Evolutionary conservation across 30 jellyfish, hydroid and myxozoan species (phyloP), one percentile per base, ranked within the genome.

Genomic region (Pseudorhiza aurosa): DNA sequence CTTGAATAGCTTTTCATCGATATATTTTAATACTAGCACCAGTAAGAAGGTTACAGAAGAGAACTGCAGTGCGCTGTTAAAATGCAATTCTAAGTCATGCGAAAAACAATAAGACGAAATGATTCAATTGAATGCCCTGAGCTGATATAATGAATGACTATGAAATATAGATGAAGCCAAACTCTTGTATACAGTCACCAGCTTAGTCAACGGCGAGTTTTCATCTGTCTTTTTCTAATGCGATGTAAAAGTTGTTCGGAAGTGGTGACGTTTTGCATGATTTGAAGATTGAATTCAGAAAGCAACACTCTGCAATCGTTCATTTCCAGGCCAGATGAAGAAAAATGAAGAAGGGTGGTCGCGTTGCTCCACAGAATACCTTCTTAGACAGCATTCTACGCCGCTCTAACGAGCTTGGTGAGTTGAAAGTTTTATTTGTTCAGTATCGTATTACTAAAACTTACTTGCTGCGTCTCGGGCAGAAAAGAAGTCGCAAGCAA

Each of bases 401-500:
- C 18, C 87, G 81, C 29, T 72, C 97, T 24, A 77, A 77, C 17
- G 97, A 88, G 29, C 71, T 88, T 11, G 94, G 97, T 88, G 43
- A 56, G 94, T 64, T 22, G 4, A 42, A 8, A 3, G 39, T 22
- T 33, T 17, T 1, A n/a, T n/a, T n/a, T n/a, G n/a, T n/a, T n/a
- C n/a, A n/a, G n/a, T n/a, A n/a, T n/a, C n/a, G n/a, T n/a, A n/a
- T n/a, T n/a, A n/a, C n/a, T n/a, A n/a, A n/a, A n/a, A n/a, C n/a
- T n/a, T n/a, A n/a, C n/a, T n/a, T n/a, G n/a, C n/a, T n/a, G n/a
- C n/a, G n/a, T n/a, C n/a, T n/a, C n/a, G n/a, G n/a, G n/a, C n/a
- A n/a, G n/a, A n/a, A n/a, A n/a, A n/a, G n/a, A n/a, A n/a, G n/a
- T n/a, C n/a, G n/a, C n/a, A n/a, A n/a, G n/a, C n/a, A n/a, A n/a